phyloP scores from a whole-genome alignment of 2,113 vertebrate species.

The Oncorhynchus keta region DNA sequence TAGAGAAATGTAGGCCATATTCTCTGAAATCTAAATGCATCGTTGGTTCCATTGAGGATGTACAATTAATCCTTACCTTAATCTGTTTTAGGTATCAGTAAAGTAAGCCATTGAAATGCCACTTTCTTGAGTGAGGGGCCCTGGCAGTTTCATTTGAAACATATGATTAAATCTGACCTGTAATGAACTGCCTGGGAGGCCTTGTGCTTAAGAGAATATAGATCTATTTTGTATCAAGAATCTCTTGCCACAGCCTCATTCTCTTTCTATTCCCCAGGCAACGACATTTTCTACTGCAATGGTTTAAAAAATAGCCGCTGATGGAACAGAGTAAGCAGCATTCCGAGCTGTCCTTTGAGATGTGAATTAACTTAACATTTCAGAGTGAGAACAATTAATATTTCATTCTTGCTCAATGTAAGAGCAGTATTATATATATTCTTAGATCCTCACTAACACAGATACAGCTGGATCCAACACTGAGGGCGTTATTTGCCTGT shows the following conservation, averaged over 20 bases:
- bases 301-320: conserved; percentile 44
- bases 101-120: conserved; percentile 8
- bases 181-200: conserved; percentile 30
- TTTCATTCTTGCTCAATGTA: neutral
- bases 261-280: conserved; percentile 34
- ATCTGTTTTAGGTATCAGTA: neutral
- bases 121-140: neutral
- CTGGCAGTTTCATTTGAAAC: conserved; percentile 16
- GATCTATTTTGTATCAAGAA: conserved; percentile 35
- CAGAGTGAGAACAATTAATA: conserved; percentile 10
- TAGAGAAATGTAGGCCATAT: neutral
- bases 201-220: conserved; percentile 33
- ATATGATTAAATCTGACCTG: conserved; percentile 29
- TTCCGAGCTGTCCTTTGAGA: conserved; percentile 35
- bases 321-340: conserved; percentile 33
- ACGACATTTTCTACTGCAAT: conserved; percentile 30
- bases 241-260: conserved; percentile 34
- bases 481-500: no score
- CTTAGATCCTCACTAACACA: no score
- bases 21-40: conserved; percentile 6
- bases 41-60: conserved; percentile 8
- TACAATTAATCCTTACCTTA: neutral
- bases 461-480: no score
- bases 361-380: conserved; percentile 51
- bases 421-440: neutral